phyloP scores from a whole-genome alignment of 1,140 invertebrate genomes.

The Lerema accius region DNA sequence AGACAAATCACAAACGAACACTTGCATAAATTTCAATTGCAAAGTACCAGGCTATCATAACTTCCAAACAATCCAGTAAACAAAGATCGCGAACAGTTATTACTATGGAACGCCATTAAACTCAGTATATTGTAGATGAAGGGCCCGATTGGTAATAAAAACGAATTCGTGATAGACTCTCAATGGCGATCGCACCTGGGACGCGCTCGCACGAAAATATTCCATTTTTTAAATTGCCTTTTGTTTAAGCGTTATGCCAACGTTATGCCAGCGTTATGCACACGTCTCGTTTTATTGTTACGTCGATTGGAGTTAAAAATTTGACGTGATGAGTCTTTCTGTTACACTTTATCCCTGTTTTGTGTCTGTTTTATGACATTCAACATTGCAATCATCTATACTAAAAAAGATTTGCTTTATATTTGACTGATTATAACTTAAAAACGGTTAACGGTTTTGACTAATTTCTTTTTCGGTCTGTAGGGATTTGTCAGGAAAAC shows the following conservation, averaged over 20 bases:
- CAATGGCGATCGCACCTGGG: constrained; percentile 31
- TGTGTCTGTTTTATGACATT: too few relatives aligned
- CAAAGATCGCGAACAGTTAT: constrained; percentile 20
- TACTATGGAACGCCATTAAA: constrained; percentile 28
- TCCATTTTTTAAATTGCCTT: constrained; percentile 35
- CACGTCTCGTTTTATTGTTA: constrained; percentile 23
- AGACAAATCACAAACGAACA: too few relatives aligned
- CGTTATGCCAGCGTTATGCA: constrained; percentile 25
- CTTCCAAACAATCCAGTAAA: constrained; percentile 15
- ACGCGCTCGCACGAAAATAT: constrained; percentile 29
- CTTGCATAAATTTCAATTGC: neutral
- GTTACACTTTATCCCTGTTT: neutral
- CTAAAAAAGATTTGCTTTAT: too few relatives aligned
- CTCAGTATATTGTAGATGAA: constrained; percentile 19
- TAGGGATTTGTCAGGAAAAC: too few relatives aligned
- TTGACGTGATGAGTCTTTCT: neutral
- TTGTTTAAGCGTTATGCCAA: constrained; percentile 34
- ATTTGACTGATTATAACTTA: too few relatives aligned
- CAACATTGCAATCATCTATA: neutral
- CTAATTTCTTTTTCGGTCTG: too few relatives aligned
- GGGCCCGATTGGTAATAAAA: constrained; percentile 28
- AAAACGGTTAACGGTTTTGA: too few relatives aligned
- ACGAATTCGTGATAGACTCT: constrained; percentile 33
- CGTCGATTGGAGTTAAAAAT: constrained; percentile 23
- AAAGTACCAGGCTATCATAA: constrained; percentile 16